Base-by-base conservation (phyloP, 2,113 vertebrate species). In the Telmatochromis brichardi region DNA sequence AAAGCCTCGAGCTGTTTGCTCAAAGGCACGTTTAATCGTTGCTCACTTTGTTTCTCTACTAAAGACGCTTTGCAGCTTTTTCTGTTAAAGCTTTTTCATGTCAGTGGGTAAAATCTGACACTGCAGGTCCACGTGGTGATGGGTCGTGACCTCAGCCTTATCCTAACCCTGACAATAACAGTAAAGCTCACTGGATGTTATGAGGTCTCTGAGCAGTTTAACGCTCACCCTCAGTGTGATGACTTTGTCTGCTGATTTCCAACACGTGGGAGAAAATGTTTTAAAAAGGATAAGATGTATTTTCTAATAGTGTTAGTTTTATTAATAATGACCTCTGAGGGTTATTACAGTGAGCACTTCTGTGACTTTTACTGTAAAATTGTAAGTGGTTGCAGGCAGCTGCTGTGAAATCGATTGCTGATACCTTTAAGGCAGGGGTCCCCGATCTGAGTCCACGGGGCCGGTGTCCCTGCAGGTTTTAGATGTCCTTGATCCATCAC, bases 371-470 rank as follows among this genome's bases (percentile, higher is more conserved):
- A 42, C 37, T 73, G 5, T 23, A 26, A 45, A 42, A 73, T 6
- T 14, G 35, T 71, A 40, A 0, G 63, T 68, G 35, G 4, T 68
- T 68, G 19, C 35, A 40, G 63, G 63, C 33, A 40, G 63, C 12
- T 21, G 33, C 63, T 40, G 19, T 40, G 35, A 14, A 40, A 68
- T 68, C 1, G 1, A 9, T 9, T 1, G 19, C 63, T 71, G 19
- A 42, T 21, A 71, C n/a, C 2, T 71, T 19, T 5, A 6, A 12
- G 6, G 4, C 42, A 45, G 42, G 42, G 42, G 42, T 15, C 42
- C 42, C 42, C 13, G 0, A 45, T 45, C 42, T 4, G 0, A 45
- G 42, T 45, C 42, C 42, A 7, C 13, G 6, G 42, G 13, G 42
- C 13, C 13, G 42, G 42, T 45, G 13, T 45, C 42, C 42, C 42